Evolutionary conservation across 2,888 invertebrate species (phyloP), one percentile per base, ranked within the genome.

Genomic region (Bedellia somnulentella): DNA sequence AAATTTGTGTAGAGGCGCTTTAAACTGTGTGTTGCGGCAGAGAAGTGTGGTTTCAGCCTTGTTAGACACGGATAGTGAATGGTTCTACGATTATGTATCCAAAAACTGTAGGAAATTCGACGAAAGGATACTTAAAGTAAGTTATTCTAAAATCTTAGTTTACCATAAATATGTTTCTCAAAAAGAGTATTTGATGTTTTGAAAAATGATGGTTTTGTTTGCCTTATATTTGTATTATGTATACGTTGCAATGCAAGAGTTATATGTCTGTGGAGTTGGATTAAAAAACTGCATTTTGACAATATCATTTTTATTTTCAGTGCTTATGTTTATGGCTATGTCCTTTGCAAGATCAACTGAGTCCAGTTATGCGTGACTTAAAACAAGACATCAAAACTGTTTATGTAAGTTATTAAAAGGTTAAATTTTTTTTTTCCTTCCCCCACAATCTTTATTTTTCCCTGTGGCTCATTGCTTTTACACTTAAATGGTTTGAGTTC

Each of bases 41-140:
- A 41, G 44, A 2, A 60, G 60, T 32, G 38, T 75, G 1, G 58
- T 71, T 9, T 66, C 70, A 0, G 35, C 66, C 5, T 34, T 77
- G 31, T 35, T 73, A 13, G 62, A 71, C 36, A 63, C 66, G 59
- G 58, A 68, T 50, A 48, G 76, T 43, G 66, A 78, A 46, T 58
- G 73, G 68, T 44, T 75, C 1, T 64, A 75, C 40, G 68, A 77
- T 39, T 81, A 76, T 45, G 59, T 83, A 14, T 53, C 63, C 17
- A 64, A 67, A 17, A 76, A 78, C 38, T 68, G 81, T 30, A 51
- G 67, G 21, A 53, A 63, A 23, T 73, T 81, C 34, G 80, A 80
- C 44, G 67, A 66, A 11, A 61, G 56, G 31, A 61, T 81, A 42
- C 57, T 82, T 31, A 80, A 81, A 71, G 83, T 82, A 53, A 46